Conservation (phyloP, 2,888 invertebrate species). For the Noctuana brunneofusca region DNA sequence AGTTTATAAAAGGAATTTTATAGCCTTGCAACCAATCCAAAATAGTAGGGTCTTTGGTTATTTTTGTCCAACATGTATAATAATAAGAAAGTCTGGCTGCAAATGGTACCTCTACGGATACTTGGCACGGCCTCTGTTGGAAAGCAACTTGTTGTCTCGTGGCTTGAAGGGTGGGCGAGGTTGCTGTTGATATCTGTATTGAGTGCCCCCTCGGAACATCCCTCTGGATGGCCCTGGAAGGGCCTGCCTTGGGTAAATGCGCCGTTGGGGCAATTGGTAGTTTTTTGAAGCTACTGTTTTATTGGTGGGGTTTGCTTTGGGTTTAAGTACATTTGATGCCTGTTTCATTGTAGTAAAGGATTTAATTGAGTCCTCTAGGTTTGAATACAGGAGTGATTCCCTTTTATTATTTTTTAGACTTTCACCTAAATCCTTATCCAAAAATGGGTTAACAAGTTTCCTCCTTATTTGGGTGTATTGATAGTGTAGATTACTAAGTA, state of each 20-base stretch:
- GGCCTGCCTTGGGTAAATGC: neutral
- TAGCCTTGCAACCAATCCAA: neutral
- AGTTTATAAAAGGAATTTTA: neutral
- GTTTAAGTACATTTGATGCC: neutral
- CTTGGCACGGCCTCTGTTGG: slow-evolving; percentile 2
- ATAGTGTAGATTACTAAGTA: neutral
- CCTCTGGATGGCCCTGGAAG: neutral
- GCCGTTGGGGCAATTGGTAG: neutral
- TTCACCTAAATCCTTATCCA: neutral
- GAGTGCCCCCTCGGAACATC: neutral
- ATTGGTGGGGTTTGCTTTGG: neutral
- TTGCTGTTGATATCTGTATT: neutral
- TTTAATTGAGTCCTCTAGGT: neutral
- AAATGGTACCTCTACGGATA: slow-evolving; percentile 2
- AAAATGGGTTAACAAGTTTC: slow-evolving; percentile 1
- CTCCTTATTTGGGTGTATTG: slow-evolving; percentile 4
- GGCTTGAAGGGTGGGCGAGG: neutral
- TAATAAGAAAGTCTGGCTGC: neutral
- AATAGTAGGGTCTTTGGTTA: neutral
- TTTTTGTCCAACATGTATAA: neutral
- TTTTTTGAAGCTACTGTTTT: neutral
- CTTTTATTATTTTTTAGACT: slow-evolving; percentile 1
- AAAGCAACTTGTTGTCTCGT: neutral
- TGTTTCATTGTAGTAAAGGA: neutral
- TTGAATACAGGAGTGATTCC: neutral